phyloP scores from a whole-genome alignment of 2,888 invertebrate genomes.

The Nysson spinosus region DNA sequence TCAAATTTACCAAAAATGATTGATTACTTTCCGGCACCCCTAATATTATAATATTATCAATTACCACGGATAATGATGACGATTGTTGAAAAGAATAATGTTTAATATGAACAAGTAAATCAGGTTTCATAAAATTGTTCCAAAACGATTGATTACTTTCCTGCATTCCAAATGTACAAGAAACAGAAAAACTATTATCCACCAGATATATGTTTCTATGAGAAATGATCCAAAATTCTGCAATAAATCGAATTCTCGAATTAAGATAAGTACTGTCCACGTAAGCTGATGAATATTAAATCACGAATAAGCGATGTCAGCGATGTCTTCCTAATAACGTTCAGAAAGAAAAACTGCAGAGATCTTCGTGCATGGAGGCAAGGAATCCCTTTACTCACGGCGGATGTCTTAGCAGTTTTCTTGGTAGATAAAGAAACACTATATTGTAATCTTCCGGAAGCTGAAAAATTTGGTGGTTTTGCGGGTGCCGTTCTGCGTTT shows the following conservation, averaged over 20 bases:
- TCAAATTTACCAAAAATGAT: too few relatives aligned
- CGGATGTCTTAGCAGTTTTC: slow-evolving; percentile 16
- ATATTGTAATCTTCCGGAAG: slow-evolving; percentile 54
- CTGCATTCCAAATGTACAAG: too few relatives aligned
- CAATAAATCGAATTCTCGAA: slow-evolving; percentile 15
- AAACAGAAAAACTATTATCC: too few relatives aligned
- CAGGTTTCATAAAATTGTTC: too few relatives aligned
- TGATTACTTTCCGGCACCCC: too few relatives aligned
- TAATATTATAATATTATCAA: too few relatives aligned
- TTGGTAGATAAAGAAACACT: slow-evolving; percentile 51
- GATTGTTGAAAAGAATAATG: too few relatives aligned
- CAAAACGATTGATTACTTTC: too few relatives aligned
- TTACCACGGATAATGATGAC: too few relatives aligned
- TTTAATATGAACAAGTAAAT: too few relatives aligned
- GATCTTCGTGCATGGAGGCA: slow-evolving; percentile 32
- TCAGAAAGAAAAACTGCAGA: slow-evolving; percentile 20
- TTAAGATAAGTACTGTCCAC: slow-evolving; percentile 11
- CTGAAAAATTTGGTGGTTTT: slow-evolving; percentile 53
- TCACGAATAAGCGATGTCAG: slow-evolving; percentile 27
- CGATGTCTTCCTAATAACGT: slow-evolving; percentile 34
- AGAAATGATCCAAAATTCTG: background rate
- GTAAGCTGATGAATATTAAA: slow-evolving; percentile 43
- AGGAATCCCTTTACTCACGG: slow-evolving; percentile 20
- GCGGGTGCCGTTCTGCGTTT: slow-evolving; percentile 17
- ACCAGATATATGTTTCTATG: too few relatives aligned